A percentile compares a stretch with the other conserved stretches of the same genome.
These are phyloP conservation scores for Gallinago jamesoni DNA, from an alignment of 2,113 vertebrate species.

Conservation along the genomic window DNA sequence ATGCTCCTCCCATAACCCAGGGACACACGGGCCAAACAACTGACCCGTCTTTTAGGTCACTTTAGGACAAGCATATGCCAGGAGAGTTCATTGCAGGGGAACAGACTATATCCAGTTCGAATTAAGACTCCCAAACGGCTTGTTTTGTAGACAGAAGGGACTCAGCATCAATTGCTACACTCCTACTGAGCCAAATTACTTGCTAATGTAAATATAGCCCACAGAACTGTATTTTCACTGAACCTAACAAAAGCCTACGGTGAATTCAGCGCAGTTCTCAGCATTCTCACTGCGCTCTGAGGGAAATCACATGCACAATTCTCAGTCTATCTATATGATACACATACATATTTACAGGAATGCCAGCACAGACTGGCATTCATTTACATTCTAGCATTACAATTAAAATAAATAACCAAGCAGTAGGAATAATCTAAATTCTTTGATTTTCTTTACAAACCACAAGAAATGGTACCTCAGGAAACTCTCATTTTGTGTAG, in stretches of 20 bases:
- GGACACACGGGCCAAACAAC: background rate
- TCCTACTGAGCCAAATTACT: slow-evolving; percentile 46
- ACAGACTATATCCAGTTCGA: background rate
- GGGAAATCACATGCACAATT: background rate
- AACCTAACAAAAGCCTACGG: background rate
- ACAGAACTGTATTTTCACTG: background rate
- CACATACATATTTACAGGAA: background rate
- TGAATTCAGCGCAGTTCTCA: background rate
- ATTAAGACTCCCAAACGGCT: background rate
- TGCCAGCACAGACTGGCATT: background rate
- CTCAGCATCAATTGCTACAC: slow-evolving; percentile 8
- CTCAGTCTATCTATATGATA: background rate
- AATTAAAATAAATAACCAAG: background rate
- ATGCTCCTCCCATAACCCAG: background rate
- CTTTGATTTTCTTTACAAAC: background rate
- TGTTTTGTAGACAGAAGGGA: slow-evolving; percentile 34
- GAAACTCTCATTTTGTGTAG: background rate
- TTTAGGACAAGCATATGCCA: background rate
- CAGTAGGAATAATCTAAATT: background rate
- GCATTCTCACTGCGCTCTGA: background rate
- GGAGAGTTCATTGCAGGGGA: background rate
- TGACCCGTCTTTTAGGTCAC: background rate
- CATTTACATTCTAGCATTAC: background rate
- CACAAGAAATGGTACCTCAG: background rate
- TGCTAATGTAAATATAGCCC: slow-evolving; percentile 31